Evolutionary conservation across 1,140 invertebrate species (phyloP), one percentile per base, ranked within the genome.

Genomic region (Paralvinella palmiformis): DNA sequence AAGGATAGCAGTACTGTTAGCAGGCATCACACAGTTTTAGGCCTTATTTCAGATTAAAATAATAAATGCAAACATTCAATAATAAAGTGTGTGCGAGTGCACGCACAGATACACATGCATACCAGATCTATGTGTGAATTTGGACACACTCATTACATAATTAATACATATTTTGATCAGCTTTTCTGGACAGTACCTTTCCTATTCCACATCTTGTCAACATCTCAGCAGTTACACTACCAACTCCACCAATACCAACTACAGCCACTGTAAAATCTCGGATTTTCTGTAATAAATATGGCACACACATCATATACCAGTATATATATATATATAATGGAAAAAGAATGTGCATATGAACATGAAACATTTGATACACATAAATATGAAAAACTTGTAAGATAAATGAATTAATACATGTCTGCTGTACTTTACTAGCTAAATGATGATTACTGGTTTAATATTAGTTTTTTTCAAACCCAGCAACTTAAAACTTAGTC

Each of bases 201-300:
- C 96, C 97, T 72, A 99, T 93, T 31, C 96, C 97, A 84, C 97
- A 99, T 68, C 97, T 86, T 13, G 85, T 85, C 31, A 99, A 84
- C 97, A 99, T 99, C 85, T 99, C 97, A 62, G 97, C 96, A 10
- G 97, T 95, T 2, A 99, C 97, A 84, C 93, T 96, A 20, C 97
- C 97, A 62, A 99, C 96, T 59, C 97, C 97, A 53, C 97, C 97
- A 15, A 99, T 88, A n/a, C 97, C 97, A 29, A 99, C 94, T 55
- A 99, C 87, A 31, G 91, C 92, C 7, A 99, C 90, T 7, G 94
- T 87, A 76, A 88, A 88, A 36, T 91, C 86, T 62, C 96, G 84
- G 69, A 99, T 99, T 73, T 88, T 88, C 83, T 84, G 62, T 69
- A 69, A 58, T 27, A 6, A 57, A 48, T 17, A 48, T n/a, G 15